Evolutionary conservation across 53 echinoderm and acorn worm species (phyloP), one percentile per base, ranked within the genome.

Genomic region (Actinopyga echinites): DNA sequence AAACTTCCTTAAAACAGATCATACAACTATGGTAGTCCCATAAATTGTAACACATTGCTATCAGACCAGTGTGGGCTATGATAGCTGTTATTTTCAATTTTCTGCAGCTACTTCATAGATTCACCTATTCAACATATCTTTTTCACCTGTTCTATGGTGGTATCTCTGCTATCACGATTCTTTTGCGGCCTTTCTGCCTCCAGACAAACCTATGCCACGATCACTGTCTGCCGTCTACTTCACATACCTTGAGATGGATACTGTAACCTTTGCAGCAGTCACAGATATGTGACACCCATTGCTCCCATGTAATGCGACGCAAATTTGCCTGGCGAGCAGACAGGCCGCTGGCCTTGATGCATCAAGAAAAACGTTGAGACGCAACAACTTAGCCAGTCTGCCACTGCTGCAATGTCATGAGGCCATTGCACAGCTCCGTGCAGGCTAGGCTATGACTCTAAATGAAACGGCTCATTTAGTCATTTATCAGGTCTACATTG

Each of bases 391-490:
- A 71, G 42, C 22, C 25, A 71, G 71, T 71, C 71, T 71, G 36
- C 44, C 22, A 42, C 71, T 71, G 36, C 44, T 26, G 71, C 71
- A 71, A 71, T 71, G 71, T 71, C 45, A 71, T 40, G 71, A 71
- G 71, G 71, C 71, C 71, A 71, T 42, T 40, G 71, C 44, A 21
- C 37, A 71, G 71, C 32, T 36, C 31, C 19, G 10, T 49, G 49
- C 49, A 15, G 49, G 49, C 13, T 49, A n/a, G 49, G 49, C 12
- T 34, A 36, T 36, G 65, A 34, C 65, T 65, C 7, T 30, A 71
- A 71, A 23, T 71, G 71, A 71, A 71, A 71, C 71, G 71, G 71
- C 71, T 71, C 71, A 71, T 71, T 71, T 71, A 71, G 42, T 71
- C 71, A 71, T 71, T 71, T 71, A 44, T 71, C 71, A 71, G 44